Percentiles rank a stretch among this genome's conserved stretches.
These are phyloP conservation scores for Candidula unifasciata DNA, from an alignment of 2,888 invertebrate species.

Conservation along the genomic window DNA sequence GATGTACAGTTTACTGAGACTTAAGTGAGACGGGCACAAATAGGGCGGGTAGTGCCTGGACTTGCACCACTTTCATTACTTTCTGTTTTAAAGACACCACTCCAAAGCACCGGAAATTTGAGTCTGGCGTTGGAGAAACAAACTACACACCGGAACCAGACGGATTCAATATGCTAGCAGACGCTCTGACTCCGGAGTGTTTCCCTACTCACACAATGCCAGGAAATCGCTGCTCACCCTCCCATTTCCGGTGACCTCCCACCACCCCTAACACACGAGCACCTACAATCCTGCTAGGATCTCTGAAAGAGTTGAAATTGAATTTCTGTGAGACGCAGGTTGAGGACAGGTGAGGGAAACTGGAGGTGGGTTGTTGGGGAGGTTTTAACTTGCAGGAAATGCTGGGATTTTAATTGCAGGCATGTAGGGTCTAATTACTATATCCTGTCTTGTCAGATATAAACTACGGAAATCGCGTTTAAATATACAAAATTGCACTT, in stretches of 20 bases:
- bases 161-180: constrained; percentile 17
- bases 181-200: not conserved
- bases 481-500: no score
- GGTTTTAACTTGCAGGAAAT: no score
- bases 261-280: not conserved
- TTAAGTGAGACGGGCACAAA: no score
- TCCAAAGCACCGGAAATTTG: constrained; percentile 44
- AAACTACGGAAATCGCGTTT: no score
- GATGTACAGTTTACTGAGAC: no score
- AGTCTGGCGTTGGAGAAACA: constrained; percentile 18
- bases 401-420: no score
- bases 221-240: not conserved
- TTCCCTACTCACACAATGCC: constrained; percentile 26
- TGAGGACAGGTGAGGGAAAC: constrained; percentile 5
- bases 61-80: no score
- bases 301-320: constrained; percentile 13
- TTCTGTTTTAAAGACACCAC: constrained; percentile 27
- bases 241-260: not conserved
- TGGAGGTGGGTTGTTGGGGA: no score
- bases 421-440: no score
- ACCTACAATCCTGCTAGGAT: not conserved
- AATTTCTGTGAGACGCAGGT: not conserved
- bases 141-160: constrained; percentile 30
- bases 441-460: no score
- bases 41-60: no score